Evolutionary conservation across 2,113 vertebrate species (phyloP).

Genomic region (Mungos mungo): DNA sequence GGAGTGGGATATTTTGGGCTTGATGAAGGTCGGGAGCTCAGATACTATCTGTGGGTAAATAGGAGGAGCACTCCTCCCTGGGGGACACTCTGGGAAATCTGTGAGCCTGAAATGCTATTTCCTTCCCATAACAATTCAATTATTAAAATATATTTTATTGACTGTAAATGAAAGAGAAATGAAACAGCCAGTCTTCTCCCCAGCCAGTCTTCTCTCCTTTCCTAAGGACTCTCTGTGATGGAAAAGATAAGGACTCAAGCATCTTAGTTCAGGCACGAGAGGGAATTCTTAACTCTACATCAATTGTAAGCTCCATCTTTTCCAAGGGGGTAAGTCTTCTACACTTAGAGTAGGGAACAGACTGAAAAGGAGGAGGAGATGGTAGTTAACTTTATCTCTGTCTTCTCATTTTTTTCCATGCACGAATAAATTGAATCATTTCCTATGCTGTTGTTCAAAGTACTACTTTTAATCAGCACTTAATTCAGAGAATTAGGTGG

Average conservation of each 20-base stretch:
- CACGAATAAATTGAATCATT: neutral
- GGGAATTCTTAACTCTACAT: neutral
- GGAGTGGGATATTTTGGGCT: neutral
- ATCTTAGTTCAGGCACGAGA: neutral
- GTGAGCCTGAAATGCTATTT: neutral
- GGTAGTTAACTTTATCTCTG: conserved; percentile 1
- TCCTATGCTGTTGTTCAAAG: neutral
- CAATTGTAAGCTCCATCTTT: neutral
- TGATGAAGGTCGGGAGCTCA: neutral
- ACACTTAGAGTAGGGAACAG: neutral
- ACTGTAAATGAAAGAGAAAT: neutral
- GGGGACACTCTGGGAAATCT: neutral
- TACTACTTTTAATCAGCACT: neutral
- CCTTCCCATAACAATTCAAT: neutral
- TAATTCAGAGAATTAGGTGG: neutral
- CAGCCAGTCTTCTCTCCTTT: neutral
- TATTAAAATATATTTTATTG: conserved; percentile 13
- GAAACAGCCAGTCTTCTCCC: neutral
- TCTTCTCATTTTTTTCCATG: neutral
- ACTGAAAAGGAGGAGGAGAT: neutral
- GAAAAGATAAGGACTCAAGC: neutral
- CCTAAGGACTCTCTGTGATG: neutral
- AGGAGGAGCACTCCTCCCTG: too few relatives aligned
- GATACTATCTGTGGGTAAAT: neutral
- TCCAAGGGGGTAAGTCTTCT: neutral